Conservation (phyloP, 2,113 vertebrate genomes). For the Amphilophus citrinellus region DNA sequence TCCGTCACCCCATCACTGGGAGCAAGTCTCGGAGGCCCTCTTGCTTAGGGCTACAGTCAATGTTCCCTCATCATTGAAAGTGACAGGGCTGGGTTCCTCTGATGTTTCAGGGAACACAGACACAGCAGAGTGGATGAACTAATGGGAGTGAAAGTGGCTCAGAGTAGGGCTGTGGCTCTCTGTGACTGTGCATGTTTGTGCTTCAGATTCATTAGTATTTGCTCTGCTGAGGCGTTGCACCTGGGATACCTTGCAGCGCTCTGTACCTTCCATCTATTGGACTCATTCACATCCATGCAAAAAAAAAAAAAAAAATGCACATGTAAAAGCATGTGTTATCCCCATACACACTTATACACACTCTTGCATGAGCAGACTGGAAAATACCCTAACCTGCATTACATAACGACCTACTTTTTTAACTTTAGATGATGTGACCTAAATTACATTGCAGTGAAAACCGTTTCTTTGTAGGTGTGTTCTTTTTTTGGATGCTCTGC, state of each 20-base stretch:
- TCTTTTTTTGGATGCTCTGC: slow-evolving; percentile 18
- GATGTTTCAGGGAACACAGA: slow-evolving; percentile 63
- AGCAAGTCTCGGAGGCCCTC: slow-evolving; percentile 62
- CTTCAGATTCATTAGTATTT: slow-evolving; percentile 45
- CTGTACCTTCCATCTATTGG: slow-evolving; percentile 47
- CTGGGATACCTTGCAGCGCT: slow-evolving; percentile 49
- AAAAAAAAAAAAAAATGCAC: background rate
- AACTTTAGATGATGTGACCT: slow-evolving; percentile 52
- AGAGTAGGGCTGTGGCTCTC: slow-evolving; percentile 18
- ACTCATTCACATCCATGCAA: slow-evolving; percentile 41
- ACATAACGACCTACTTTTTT: slow-evolving; percentile 70
- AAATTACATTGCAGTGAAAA: slow-evolving; percentile 61
- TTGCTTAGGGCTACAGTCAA: slow-evolving; percentile 67
- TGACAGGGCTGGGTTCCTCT: slow-evolving; percentile 67
- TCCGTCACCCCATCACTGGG: slow-evolving; percentile 53
- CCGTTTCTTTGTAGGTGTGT: slow-evolving; percentile 33
- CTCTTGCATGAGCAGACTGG: slow-evolving; percentile 65
- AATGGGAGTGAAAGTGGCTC: slow-evolving; percentile 61
- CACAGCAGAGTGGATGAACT: slow-evolving; percentile 55
- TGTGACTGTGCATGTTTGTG: slow-evolving; percentile 8
- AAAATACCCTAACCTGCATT: slow-evolving; percentile 77
- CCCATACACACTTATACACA: slow-evolving; percentile 17
- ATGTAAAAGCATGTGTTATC: slow-evolving; percentile 29
- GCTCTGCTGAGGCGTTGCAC: slow-evolving; percentile 30
- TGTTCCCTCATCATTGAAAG: slow-evolving; percentile 67